Evolutionary conservation across 1,140 invertebrate genomes (phyloP).

Genomic region (Bombus ignitus): DNA sequence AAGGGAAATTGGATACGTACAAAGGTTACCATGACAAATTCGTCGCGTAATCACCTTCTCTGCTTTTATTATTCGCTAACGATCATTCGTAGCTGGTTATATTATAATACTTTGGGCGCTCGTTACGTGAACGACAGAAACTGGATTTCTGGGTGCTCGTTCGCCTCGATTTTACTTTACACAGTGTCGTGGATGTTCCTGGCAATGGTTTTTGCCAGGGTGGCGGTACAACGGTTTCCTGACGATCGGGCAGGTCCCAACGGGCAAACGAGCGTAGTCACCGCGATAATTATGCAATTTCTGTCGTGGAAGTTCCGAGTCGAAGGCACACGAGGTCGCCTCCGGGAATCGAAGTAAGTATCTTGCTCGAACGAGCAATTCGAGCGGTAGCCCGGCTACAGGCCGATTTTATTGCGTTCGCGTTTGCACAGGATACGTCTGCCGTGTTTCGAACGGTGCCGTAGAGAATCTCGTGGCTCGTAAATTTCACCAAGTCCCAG

Average conservation of each 20-base stretch:
- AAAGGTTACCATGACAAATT: slow-evolving; percentile 35
- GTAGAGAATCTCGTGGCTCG: not conserved
- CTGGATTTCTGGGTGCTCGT: not conserved
- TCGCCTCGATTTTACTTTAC: not conserved
- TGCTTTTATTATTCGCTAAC: slow-evolving; percentile 7
- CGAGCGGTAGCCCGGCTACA: no score
- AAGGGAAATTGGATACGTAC: slow-evolving; percentile 11
- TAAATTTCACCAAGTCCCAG: slow-evolving; percentile 15
- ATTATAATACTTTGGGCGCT: not conserved
- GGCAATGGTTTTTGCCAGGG: not conserved
- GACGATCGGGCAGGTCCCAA: not conserved
- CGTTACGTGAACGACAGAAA: not conserved
- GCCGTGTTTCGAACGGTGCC: not conserved
- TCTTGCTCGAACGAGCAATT: slow-evolving; percentile 16
- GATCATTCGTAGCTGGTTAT: slow-evolving; percentile 14
- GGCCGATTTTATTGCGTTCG: slow-evolving; percentile 32
- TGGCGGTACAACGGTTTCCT: not conserved
- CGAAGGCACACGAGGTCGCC: slow-evolving; percentile 28
- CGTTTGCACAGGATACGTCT: not conserved
- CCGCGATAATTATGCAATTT: slow-evolving; percentile 59
- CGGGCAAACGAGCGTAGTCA: not conserved
- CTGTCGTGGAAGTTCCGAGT: slow-evolving; percentile 27
- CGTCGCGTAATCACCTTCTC: not conserved
- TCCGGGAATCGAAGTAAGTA: slow-evolving; percentile 50
- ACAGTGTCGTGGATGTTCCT: not conserved